phyloP scores from a whole-genome alignment of 2,888 invertebrate species.

The Ditula angustiorana region DNA sequence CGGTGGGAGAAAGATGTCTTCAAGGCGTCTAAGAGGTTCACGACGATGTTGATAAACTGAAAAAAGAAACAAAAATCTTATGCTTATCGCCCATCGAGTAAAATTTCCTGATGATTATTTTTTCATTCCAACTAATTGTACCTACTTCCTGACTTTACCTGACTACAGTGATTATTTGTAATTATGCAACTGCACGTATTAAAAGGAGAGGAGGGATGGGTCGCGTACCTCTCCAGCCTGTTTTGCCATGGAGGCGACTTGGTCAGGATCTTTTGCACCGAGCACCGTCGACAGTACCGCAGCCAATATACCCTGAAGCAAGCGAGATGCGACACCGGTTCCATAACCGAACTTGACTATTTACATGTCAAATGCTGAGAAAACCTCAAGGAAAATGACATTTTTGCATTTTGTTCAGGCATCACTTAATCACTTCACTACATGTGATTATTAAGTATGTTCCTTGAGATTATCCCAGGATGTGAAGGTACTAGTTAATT shows the following conservation, averaged over 20 bases:
- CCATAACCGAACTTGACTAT: conserved; percentile 84
- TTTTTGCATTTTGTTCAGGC: not conserved
- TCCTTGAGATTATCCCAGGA: conserved; percentile 68
- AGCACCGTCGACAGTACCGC: conserved; percentile 96
- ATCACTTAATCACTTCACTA: conserved; percentile 40
- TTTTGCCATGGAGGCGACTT: conserved; percentile 97
- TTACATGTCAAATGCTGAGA: conserved; percentile 69
- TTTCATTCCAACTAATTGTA: not conserved
- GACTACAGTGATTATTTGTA: conserved; percentile 28
- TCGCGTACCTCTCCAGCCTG: conserved; percentile 97
- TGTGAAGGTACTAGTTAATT: conserved; percentile 69
- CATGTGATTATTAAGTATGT: conserved; percentile 34
- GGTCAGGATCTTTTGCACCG: conserved; percentile 96
- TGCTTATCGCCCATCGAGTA: not conserved
- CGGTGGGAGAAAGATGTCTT: conserved; percentile 97
- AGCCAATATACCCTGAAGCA: conserved; percentile 95
- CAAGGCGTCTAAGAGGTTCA: conserved; percentile 95
- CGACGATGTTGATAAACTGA: conserved; percentile 96
- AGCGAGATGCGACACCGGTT: conserved; percentile 85
- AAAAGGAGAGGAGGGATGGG: conserved; percentile 74
- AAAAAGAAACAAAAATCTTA: conserved; percentile 39
- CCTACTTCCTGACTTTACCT: conserved; percentile 28
- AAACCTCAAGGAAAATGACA: conserved; percentile 62
- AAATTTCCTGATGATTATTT: conserved; percentile 5
- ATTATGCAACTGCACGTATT: conserved; percentile 45